Conservation (phyloP, 1,140 invertebrate genomes). For the Papilio glaucus region DNA sequence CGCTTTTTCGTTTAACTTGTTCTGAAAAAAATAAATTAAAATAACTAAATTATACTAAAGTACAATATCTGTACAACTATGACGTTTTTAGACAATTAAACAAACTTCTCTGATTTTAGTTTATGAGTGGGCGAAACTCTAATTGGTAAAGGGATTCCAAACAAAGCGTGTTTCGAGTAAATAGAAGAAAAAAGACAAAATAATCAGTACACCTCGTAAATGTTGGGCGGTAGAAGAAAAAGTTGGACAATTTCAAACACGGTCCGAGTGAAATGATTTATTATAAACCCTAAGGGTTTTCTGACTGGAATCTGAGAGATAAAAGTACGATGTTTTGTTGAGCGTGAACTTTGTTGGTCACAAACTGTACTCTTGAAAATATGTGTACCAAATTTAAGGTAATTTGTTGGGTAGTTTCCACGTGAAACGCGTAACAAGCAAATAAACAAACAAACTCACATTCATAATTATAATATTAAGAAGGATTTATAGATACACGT, state of each 20-base stretch:
- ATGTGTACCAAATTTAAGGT: no score
- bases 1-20: no score
- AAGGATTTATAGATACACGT: no score
- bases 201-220: constrained; percentile 52
- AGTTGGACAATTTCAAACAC: constrained; percentile 23
- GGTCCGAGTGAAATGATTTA: constrained; percentile 42
- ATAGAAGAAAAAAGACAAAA: constrained; percentile 40
- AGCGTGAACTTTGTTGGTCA: constrained; percentile 23
- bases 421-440: no score
- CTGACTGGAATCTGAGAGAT: constrained; percentile 47
- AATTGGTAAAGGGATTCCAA: constrained; percentile 25
- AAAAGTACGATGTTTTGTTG: constrained; percentile 46
- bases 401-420: no score
- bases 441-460: no score
- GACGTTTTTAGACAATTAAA: constrained; percentile 22
- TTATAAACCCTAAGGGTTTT: constrained; percentile 45
- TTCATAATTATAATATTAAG: no score
- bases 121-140: constrained; percentile 10
- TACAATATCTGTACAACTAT: constrained; percentile 1
- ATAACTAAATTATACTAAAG: constrained; percentile 1
- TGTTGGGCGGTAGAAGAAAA: constrained; percentile 42
- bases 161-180: constrained; percentile 5
- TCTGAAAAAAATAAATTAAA: constrained; percentile 20
- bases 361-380: constrained; percentile 39
- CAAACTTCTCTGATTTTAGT: constrained; percentile 21